These are phyloP conservation scores for Acrocephalus scirpaceus DNA, from an alignment of 2,797 vertebrate species.

Conservation along the genomic window DNA sequence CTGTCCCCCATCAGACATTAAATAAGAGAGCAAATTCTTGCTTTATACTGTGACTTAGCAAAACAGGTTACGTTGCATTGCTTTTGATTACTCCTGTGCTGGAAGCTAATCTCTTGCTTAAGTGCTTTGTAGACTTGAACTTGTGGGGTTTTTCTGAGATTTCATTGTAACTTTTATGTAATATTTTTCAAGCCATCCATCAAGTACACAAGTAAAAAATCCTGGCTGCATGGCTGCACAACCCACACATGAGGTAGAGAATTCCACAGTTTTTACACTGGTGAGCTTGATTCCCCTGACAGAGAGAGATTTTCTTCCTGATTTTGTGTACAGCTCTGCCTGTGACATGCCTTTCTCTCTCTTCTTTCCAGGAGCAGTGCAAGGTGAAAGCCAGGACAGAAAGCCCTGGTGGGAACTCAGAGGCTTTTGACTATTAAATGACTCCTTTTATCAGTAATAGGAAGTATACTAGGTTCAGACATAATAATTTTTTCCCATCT, in stretches of 20 bases:
- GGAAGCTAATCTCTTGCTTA: not conserved
- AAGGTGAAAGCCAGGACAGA: not conserved
- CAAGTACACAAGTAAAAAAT: not conserved
- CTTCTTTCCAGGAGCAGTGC: not conserved
- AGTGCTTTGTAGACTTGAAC: not conserved
- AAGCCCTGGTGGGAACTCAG: not conserved
- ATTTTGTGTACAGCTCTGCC: not conserved
- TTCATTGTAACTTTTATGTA: not conserved
- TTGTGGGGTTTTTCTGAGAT: not conserved
- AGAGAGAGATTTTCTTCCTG: not conserved
- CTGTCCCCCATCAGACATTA: not conserved
- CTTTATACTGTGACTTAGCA: not conserved
- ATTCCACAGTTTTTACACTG: not conserved
- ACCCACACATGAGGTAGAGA: not conserved
- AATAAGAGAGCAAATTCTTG: not conserved
- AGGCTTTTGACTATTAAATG: not conserved
- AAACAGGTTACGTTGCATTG: not conserved
- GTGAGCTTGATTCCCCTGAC: not conserved
- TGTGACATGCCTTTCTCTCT: not conserved
- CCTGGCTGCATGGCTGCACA: not conserved
- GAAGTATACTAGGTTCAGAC: not conserved
- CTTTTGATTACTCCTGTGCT: not conserved
- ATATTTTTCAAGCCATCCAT: constrained; percentile 5
- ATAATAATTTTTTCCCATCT: not conserved
- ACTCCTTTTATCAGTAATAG: not conserved